Evolutionary conservation across 2,888 invertebrate genomes (phyloP), one percentile per base, ranked within the genome.

Genomic region (Oscheius sp.): DNA sequence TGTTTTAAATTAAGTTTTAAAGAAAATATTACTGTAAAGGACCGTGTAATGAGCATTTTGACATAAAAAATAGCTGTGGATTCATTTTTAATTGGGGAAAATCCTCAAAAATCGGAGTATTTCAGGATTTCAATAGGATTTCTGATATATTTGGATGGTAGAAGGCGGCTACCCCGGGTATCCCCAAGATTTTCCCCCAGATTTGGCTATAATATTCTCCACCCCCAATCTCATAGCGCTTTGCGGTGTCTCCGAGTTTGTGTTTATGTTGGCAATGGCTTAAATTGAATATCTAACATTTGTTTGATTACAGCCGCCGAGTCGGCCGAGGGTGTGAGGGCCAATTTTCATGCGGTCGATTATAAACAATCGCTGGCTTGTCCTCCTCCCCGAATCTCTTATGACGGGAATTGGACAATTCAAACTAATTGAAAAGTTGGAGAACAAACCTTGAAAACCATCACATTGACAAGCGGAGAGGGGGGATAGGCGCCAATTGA

Each of bases 231-330:
- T 35, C 35, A 35, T 35, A 3, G 3, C 35, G 35, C 61, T 21
- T 43, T 21, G 61, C 12, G 43, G 61, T 61, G 3, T 61, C 2
- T 16, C 61, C 6, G 27, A 13, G 13, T 29, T 9, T 6, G 35
- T 66, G 66, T 66, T 66, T 66, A 66, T 66, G 66, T 66, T 66
- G 66, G 66, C 63, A 45, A 63, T 63, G 63, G 66, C 66, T 66
- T 66, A 66, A 66, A 66, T 66, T 66, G 66, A 66, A 66, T 66
- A 66, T 66, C 66, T 66, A 66, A 61, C 35, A 35, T 49, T 66
- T 49, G 66, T 66, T 66, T 66, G 66, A 66, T 66, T 66, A 66
- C 66, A 27, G 66, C 66, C 29, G 12, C 66, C 61, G 61, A 29
- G 5, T 35, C 35, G 35, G 5, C 35, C 9, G n/a, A n/a, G n/a